These are phyloP conservation scores for Dexiosoma caninum DNA, from an alignment of 2,888 invertebrate species.

Conservation along the genomic window DNA sequence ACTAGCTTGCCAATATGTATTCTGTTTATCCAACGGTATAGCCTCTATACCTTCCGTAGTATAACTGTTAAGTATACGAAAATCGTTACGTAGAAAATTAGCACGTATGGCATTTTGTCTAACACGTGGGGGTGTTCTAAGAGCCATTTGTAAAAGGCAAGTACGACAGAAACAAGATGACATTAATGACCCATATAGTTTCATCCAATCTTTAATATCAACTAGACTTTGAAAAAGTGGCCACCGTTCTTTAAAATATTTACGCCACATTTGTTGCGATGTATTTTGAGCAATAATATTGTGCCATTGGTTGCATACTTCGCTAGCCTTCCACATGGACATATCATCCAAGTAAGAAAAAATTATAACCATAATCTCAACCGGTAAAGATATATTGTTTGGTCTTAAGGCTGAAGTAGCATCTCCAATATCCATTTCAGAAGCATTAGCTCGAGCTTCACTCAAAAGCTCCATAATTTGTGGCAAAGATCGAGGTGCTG, in stretches of 20 bases:
- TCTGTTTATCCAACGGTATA: constrained; percentile 76
- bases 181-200: constrained; percentile 84
- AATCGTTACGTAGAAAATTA: constrained; percentile 87
- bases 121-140: constrained; percentile 82
- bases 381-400: constrained; percentile 72
- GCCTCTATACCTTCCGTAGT: constrained; percentile 78
- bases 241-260: constrained; percentile 88
- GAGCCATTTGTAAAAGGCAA: constrained; percentile 91
- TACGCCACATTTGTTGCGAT: constrained; percentile 88
- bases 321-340: constrained; percentile 91
- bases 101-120: constrained; percentile 90
- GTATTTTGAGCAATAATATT: constrained; percentile 88
- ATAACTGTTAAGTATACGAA: constrained; percentile 78
- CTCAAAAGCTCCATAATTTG: constrained; percentile 74
- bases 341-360: constrained; percentile 94
- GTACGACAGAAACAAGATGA: constrained; percentile 91
- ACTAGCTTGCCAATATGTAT: constrained; percentile 93
- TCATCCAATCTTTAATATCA: constrained; percentile 87
- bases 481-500: constrained; percentile 73
- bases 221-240: constrained; percentile 89
- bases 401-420: constrained; percentile 1
- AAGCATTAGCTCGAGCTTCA: constrained; percentile 70
- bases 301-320: constrained; percentile 91
- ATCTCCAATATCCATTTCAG: constrained; percentile 65
- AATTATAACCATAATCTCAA: constrained; percentile 88